These are phyloP conservation scores for Caenorhabditis uteleia DNA, from an alignment of 2,888 invertebrate genomes.

Conservation along the genomic window DNA sequence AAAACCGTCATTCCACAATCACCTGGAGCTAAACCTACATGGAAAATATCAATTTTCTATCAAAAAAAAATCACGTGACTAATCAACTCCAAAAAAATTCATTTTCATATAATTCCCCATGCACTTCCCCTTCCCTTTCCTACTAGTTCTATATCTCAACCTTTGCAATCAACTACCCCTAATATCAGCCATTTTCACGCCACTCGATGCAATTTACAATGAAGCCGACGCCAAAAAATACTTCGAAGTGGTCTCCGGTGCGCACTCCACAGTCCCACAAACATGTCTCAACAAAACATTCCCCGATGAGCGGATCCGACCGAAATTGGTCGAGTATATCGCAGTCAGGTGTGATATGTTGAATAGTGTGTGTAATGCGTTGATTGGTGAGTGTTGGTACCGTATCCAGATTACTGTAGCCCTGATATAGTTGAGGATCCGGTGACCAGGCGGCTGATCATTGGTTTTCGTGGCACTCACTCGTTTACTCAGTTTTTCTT, in stretches of 20 bases:
- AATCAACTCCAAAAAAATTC: too few relatives aligned
- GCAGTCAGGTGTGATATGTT: conserved; percentile 18
- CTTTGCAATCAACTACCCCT: too few relatives aligned
- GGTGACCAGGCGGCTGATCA: conserved; percentile 2
- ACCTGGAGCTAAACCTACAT: too few relatives aligned
- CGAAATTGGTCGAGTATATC: too few relatives aligned
- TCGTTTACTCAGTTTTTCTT: conserved; percentile 30
- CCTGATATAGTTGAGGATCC: conserved; percentile 10
- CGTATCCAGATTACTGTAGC: background rate
- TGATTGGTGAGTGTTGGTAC: conserved; percentile 9
- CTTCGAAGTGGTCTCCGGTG: conserved; percentile 19
- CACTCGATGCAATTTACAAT: conserved; percentile 10
- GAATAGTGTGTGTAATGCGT: conserved; percentile 20
- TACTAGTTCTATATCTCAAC: too few relatives aligned
- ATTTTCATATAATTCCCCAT: too few relatives aligned
- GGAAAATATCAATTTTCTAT: too few relatives aligned
- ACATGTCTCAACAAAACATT: conserved; percentile 14
- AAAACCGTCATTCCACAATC: too few relatives aligned
- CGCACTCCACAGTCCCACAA: conserved; percentile 7
- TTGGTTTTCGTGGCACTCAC: conserved; percentile 20
- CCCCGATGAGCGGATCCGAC: conserved; percentile 3
- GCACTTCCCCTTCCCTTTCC: too few relatives aligned
- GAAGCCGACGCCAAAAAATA: conserved; percentile 12
- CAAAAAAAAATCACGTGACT: too few relatives aligned
- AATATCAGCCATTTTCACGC: too few relatives aligned